These are phyloP conservation scores for Pyrrhia umbra DNA, from an alignment of 2,888 invertebrate species.

Conservation along the genomic window DNA sequence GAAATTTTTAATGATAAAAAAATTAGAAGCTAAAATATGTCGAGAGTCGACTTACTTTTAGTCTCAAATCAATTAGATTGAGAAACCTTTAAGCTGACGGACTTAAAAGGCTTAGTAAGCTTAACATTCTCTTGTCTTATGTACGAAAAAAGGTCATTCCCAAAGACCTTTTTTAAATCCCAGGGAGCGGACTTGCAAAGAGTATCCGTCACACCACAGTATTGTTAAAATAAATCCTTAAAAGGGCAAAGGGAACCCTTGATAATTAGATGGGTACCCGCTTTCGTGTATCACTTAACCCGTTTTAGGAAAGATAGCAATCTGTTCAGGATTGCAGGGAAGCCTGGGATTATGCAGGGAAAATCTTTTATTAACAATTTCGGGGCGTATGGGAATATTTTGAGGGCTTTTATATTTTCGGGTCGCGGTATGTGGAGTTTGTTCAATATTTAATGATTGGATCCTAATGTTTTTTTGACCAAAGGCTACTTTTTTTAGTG, in stretches of 20 bases:
- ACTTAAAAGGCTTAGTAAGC: not conserved
- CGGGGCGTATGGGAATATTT: slow-evolving; percentile 7
- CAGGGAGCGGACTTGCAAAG: slow-evolving; percentile 4
- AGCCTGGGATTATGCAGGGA: slow-evolving; percentile 41
- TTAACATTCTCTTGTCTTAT: slow-evolving; percentile 9
- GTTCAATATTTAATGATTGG: not conserved
- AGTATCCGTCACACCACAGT: slow-evolving; percentile 33
- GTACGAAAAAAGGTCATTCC: not conserved
- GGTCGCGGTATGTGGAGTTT: slow-evolving; percentile 22
- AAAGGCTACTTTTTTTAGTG: too few species aligned
- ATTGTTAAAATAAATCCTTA: slow-evolving; percentile 53
- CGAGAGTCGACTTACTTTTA: not conserved
- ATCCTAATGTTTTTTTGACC: not conserved
- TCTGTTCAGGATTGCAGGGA: slow-evolving; percentile 28
- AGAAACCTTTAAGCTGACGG: not conserved
- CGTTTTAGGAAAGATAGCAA: slow-evolving; percentile 51
- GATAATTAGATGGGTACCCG: slow-evolving; percentile 54
- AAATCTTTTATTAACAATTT: slow-evolving; percentile 26
- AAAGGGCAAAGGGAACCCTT: slow-evolving; percentile 30
- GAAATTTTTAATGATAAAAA: slow-evolving; percentile 12
- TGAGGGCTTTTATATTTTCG: slow-evolving; percentile 19
- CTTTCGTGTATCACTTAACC: slow-evolving; percentile 55
- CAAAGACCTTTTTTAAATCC: slow-evolving; percentile 45
- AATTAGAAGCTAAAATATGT: slow-evolving; percentile 3
- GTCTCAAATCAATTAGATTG: not conserved